Evolutionary conservation across 1,140 invertebrate species (phyloP).

Genomic region (Delia radicum): DNA sequence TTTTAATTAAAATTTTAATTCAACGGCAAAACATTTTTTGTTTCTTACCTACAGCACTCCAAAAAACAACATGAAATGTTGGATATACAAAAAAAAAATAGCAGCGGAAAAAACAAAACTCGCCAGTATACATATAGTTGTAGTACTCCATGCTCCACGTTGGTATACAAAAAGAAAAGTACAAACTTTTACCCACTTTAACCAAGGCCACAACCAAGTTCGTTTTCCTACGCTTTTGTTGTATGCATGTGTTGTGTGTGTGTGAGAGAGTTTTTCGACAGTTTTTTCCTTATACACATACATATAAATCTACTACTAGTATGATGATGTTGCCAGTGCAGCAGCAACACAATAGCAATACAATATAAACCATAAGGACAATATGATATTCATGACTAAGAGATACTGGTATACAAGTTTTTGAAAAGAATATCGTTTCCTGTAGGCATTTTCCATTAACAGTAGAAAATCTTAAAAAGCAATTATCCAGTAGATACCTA

Average conservation of each 20-base stretch:
- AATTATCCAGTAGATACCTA: background rate
- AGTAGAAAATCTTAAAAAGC: conserved; percentile 18
- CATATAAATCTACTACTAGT: too few species aligned
- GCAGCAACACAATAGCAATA: background rate
- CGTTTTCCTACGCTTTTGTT: background rate
- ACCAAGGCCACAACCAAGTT: background rate
- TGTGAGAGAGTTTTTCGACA: too few species aligned
- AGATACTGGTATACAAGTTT: background rate
- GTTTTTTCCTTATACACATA: too few species aligned
- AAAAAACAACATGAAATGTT: too few species aligned
- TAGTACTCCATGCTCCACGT: too few species aligned
- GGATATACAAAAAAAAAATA: background rate
- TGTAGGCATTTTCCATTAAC: conserved; percentile 11
- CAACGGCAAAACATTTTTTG: conserved; percentile 14
- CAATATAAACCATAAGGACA: conserved; percentile 15
- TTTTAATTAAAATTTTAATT: conserved; percentile 30
- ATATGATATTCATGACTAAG: conserved; percentile 15
- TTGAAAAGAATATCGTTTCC: background rate
- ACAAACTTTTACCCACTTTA: background rate
- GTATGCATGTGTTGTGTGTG: too few species aligned
- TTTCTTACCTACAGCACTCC: conserved; percentile 7
- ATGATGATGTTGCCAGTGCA: background rate
- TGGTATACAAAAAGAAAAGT: too few species aligned
- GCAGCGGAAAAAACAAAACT: background rate
- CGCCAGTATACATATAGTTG: too few species aligned